Percentiles rank a stretch among this genome's conserved stretches.
phyloP scores from a whole-genome alignment of 1,140 invertebrate genomes.

The Drosophila ficusphila region DNA sequence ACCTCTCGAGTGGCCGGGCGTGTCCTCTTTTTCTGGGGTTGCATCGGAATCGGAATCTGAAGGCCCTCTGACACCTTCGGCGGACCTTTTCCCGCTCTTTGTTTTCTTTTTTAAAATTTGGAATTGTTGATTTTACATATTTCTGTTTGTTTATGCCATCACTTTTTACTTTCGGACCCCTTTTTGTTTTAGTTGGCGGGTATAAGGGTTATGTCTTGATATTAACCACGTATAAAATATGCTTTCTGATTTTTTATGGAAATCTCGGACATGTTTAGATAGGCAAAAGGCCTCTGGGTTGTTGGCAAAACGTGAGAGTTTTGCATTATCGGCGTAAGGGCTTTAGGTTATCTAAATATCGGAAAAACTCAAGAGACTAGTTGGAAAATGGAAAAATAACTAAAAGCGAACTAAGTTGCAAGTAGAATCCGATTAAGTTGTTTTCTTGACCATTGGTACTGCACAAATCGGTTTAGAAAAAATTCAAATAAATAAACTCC shows the following conservation, averaged over 20 bases:
- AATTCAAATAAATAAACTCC: too few relatives aligned
- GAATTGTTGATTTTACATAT: constrained; percentile 76
- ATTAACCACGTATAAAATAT: constrained; percentile 57
- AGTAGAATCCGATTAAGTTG: too few relatives aligned
- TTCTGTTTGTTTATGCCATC: constrained; percentile 65
- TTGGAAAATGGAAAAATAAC: neutral
- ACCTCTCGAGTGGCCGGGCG: constrained; percentile 65
- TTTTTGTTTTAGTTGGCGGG: constrained; percentile 24
- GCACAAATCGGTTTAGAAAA: too few relatives aligned
- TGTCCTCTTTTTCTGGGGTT: constrained; percentile 53
- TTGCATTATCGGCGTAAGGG: constrained; percentile 51
- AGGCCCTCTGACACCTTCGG: constrained; percentile 15
- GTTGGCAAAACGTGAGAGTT: constrained; percentile 48
- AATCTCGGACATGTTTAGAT: constrained; percentile 71
- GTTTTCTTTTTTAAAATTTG: constrained; percentile 75
- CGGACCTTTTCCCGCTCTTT: constrained; percentile 28
- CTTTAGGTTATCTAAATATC: constrained; percentile 21
- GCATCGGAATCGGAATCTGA: constrained; percentile 10
- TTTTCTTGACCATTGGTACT: too few relatives aligned
- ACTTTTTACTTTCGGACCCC: constrained; percentile 22
- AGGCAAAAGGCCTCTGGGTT: constrained; percentile 50
- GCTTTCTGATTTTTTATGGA: constrained; percentile 60
- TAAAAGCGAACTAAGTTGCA: too few relatives aligned
- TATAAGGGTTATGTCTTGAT: constrained; percentile 26
- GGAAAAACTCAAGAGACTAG: neutral